phyloP scores from a whole-genome alignment of 2,113 vertebrate species.

The Nothoprocta pentlandii region DNA sequence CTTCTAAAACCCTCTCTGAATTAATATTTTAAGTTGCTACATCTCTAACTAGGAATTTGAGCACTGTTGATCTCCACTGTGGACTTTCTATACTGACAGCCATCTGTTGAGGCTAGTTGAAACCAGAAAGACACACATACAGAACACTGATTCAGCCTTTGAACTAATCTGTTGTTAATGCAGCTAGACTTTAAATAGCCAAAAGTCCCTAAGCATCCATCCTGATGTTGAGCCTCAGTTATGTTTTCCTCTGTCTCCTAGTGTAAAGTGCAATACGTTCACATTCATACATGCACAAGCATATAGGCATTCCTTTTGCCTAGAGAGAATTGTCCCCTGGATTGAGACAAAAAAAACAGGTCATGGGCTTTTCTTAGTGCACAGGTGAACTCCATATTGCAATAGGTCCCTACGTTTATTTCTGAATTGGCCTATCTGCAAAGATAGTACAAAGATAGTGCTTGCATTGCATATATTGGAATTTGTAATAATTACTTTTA shows the following conservation, averaged over 20 bases:
- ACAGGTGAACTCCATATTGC: not conserved
- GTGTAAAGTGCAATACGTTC: not conserved
- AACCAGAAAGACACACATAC: not conserved
- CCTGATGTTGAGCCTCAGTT: not conserved
- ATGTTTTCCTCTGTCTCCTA: not conserved
- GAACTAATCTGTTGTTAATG: not conserved
- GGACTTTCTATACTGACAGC: rapidly evolving
- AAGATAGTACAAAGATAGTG: not conserved
- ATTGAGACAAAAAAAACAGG: not conserved
- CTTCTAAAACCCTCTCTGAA: not conserved
- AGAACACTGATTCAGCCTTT: not conserved
- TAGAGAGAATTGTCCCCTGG: not conserved
- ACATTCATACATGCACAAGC: not conserved
- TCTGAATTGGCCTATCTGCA: not conserved
- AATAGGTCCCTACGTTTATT: not conserved
- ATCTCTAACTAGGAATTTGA: not conserved
- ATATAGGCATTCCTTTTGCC: not conserved
- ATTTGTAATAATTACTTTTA: not conserved
- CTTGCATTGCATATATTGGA: not conserved
- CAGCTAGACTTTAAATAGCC: not conserved
- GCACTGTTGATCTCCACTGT: not conserved
- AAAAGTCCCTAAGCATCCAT: not conserved
- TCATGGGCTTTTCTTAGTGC: not conserved
- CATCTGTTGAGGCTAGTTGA: not conserved
- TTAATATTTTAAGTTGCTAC: not conserved